Evolutionary conservation across 2,888 invertebrate species (phyloP).

Genomic region (Zootermopsis nevadensis): DNA sequence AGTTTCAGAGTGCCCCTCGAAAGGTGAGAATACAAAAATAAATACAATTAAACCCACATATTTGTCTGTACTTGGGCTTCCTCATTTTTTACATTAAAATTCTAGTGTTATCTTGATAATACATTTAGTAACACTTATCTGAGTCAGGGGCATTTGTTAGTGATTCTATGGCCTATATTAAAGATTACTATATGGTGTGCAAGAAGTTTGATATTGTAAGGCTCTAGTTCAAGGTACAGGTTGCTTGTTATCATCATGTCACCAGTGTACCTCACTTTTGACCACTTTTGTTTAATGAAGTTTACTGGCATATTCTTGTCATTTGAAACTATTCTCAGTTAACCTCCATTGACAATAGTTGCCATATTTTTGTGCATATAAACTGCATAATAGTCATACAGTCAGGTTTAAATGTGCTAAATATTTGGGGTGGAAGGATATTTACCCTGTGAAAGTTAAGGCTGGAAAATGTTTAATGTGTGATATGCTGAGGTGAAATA

Average conservation of each 20-base stretch:
- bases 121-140: not conserved
- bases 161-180: not conserved
- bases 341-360: not conserved
- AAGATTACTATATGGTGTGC: not conserved
- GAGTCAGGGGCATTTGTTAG: not conserved
- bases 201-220: too few species aligned
- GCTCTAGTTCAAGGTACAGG: not conserved
- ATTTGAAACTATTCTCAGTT: not conserved
- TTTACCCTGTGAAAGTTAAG: not conserved
- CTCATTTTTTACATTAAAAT: slow-evolving; percentile 6
- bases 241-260: not conserved
- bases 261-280: not conserved
- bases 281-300: not conserved
- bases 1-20: slow-evolving; percentile 4
- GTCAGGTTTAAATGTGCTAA: not conserved
- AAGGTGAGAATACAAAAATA: not conserved
- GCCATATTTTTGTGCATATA: not conserved
- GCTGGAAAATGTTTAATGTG: not conserved
- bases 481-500: not conserved
- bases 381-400: not conserved
- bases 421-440: not conserved
- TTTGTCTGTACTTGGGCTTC: not conserved
- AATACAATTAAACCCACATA: not conserved
- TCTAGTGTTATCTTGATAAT: not conserved
- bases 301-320: not conserved